Conservation (phyloP, 2,888 invertebrate genomes). For the Clunio marinus region DNA sequence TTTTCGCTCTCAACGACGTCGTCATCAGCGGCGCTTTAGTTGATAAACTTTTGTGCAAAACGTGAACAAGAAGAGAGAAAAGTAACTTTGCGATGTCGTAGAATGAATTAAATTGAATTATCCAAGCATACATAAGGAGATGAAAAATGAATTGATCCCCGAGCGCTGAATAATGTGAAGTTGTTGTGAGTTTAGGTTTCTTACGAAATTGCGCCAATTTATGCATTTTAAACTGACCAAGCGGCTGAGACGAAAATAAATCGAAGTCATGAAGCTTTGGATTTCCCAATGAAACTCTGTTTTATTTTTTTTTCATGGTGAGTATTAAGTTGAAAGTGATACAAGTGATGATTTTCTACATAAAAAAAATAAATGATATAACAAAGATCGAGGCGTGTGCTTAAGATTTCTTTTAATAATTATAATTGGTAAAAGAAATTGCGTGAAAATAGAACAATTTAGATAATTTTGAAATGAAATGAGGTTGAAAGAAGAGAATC, state of each 20-base stretch:
- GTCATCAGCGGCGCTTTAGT: background rate
- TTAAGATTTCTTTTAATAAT: too few relatives aligned
- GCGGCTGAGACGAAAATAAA: background rate
- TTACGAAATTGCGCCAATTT: constrained; percentile 10
- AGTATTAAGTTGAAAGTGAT: too few relatives aligned
- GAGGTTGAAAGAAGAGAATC: too few relatives aligned
- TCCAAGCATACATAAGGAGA: background rate
- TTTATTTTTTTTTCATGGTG: too few relatives aligned
- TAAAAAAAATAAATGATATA: too few relatives aligned
- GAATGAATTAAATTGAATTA: constrained; percentile 2
- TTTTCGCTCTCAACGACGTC: too few relatives aligned
- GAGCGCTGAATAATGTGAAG: background rate
- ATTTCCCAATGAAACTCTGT: constrained; percentile 3
- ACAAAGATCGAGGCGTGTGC: too few relatives aligned
- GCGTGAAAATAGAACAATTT: too few relatives aligned
- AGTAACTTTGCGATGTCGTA: background rate
- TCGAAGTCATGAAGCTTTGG: background rate
- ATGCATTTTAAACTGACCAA: background rate
- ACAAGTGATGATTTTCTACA: too few relatives aligned
- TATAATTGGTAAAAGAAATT: too few relatives aligned
- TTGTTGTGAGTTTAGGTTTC: background rate
- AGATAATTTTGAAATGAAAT: too few relatives aligned
- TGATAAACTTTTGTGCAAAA: constrained; percentile 11
- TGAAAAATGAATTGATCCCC: constrained; percentile 1
- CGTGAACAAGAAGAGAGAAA: background rate